phyloP scores from a whole-genome alignment of 92 coral and sea anemone genomes.

The Nematostella vectensis region DNA sequence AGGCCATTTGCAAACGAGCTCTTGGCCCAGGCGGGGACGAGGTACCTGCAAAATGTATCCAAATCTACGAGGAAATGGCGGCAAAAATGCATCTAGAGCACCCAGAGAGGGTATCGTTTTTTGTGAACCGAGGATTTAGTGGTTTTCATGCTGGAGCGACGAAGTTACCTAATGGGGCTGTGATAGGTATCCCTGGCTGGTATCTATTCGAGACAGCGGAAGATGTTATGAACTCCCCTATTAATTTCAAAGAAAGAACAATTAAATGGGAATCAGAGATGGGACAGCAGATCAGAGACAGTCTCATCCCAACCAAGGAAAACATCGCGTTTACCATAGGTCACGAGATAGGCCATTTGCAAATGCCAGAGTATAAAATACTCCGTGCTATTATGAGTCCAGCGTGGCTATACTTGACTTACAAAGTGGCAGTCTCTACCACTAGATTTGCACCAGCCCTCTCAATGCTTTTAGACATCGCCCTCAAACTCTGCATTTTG shows the following conservation, averaged over 20 bases:
- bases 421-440: constrained; percentile 42
- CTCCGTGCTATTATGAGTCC: constrained; percentile 40
- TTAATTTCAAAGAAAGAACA: constrained; percentile 60
- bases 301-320: constrained; percentile 52
- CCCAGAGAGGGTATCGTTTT: constrained; percentile 42
- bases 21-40: constrained; percentile 35
- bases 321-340: constrained; percentile 70
- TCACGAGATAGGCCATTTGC: constrained; percentile 64
- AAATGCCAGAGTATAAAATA: constrained; percentile 39
- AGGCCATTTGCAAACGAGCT: constrained; percentile 38
- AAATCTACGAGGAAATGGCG: constrained; percentile 55
- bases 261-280: constrained; percentile 80
- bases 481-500: constrained; percentile 54
- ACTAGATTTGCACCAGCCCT: constrained; percentile 35
- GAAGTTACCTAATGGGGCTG: constrained; percentile 62
- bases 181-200: constrained; percentile 71
- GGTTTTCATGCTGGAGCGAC: constrained; percentile 65
- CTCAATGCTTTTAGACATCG: constrained; percentile 30
- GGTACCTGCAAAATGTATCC: constrained; percentile 42
- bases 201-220: constrained; percentile 43
- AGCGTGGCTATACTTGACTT: constrained; percentile 64
- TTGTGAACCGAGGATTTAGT: constrained; percentile 62
- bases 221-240: constrained; percentile 59
- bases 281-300: constrained; percentile 59
- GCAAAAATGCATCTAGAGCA: constrained; percentile 40